Evolutionary conservation across 2,113 vertebrate species (phyloP), one percentile per base, ranked within the genome.

Genomic region (Cairina moschata): DNA sequence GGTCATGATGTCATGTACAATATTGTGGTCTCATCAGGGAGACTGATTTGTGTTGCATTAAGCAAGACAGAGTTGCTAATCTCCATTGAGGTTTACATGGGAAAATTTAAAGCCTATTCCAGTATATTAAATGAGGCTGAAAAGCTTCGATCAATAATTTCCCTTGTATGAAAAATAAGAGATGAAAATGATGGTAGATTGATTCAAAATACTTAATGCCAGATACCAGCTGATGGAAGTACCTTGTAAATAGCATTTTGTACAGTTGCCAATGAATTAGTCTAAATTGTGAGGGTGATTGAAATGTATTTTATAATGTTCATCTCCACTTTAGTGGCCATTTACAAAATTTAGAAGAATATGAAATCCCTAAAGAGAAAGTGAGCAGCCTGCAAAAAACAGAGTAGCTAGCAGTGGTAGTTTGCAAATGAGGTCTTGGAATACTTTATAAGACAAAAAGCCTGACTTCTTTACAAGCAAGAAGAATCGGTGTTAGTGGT

Each of bases 71-170:
- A 60, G 80, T 78, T 83, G 75, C 72, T 86, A 94, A 90, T 88
- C 82, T 93, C 91, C 55, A 68, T 94, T 85, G 91, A 91, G 95
- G 91, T 96, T 97, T 94, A 82, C 94, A 83, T 69, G 91, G 85
- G 90, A 90, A 91, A 97, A 97, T 95, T 83, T 94, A 96, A 97
- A 97, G 96, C 76, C 92, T 93, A 86, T 93, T 95, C 88, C 87
- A 74, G 86, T 95, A 84, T 97, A 96, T 96, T 97, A 97, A 97
- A 97, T 91, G 88, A 97, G 67, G 67, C 86, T 96, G 96, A 96
- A 98, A 98, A 96, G 81, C 78, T 96, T 94, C 5, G 54, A 98
- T 98, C 96, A 73, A 97, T 98, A 96, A 95, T 90, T 97, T 97
- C 94, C 88, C 91, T 94, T 97, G 86, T 96, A 97, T 96, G 94